Percentiles rank a stretch among this genome's conserved stretches.
Evolutionary conservation across 2,888 invertebrate genomes (phyloP).

Genomic region (Saturnia pavonia): DNA sequence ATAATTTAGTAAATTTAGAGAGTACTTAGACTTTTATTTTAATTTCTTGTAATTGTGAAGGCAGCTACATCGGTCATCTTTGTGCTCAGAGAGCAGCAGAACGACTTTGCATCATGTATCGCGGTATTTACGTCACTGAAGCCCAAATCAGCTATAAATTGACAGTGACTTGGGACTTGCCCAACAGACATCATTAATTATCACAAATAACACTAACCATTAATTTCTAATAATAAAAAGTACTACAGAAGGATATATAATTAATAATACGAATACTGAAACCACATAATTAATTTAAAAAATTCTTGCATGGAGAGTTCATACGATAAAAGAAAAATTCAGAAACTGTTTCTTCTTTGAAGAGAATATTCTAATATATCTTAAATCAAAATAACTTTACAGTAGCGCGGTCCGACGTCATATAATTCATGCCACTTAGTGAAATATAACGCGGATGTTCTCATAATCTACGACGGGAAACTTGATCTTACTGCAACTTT

Average conservation of each 20-base stretch:
- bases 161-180: neutral
- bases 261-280: neutral
- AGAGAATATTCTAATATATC: conserved; percentile 57
- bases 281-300: neutral
- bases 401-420: conserved; percentile 56
- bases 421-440: conserved; percentile 73
- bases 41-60: no score
- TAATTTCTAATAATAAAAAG: no score
- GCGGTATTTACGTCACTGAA: neutral
- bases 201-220: no score
- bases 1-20: no score
- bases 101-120: neutral
- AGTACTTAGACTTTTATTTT: no score
- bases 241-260: no score
- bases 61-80: no score
- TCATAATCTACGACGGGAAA: conserved; percentile 75
- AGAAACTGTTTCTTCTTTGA: neutral
- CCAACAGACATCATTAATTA: no score
- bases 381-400: conserved; percentile 66
- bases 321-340: conserved; percentile 19
- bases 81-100: neutral
- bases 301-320: conserved; percentile 17
- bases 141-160: neutral
- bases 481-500: conserved; percentile 71
- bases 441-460: conserved; percentile 77